These are phyloP conservation scores for Agonopterix arenella DNA, from an alignment of 2,888 invertebrate species.

Conservation along the genomic window DNA sequence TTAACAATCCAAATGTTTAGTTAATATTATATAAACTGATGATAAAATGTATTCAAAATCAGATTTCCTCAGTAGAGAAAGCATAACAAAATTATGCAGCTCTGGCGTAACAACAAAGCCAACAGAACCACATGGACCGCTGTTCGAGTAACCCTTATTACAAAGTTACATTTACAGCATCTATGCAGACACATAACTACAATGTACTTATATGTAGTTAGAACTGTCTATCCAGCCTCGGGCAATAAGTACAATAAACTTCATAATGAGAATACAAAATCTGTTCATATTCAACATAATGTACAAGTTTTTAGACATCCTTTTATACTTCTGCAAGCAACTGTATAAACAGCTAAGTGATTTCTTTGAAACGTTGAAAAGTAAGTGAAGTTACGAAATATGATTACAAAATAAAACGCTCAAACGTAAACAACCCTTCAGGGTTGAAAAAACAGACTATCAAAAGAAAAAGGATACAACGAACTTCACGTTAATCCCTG, in stretches of 20 bases:
- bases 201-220: conserved; percentile 23
- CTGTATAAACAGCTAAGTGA: no score
- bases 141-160: conserved; percentile 50
- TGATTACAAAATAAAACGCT: neutral
- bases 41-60: conserved; percentile 37
- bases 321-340: no score
- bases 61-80: conserved; percentile 48
- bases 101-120: conserved; percentile 32
- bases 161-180: conserved; percentile 60
- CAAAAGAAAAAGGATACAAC: conserved; percentile 24
- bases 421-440: conserved; percentile 9
- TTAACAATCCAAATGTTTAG: no score
- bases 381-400: neutral
- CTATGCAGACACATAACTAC: conserved; percentile 9
- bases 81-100: conserved; percentile 62
- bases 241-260: neutral
- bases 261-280: no score
- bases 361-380: no score
- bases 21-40: conserved; percentile 1
- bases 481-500: conserved; percentile 19
- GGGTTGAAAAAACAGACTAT: conserved; percentile 16
- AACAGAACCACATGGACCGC: conserved; percentile 35
- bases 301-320: no score
- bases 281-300: no score
- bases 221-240: conserved; percentile 35